Conservation (phyloP, 2,888 invertebrate genomes). For the Cosmorhoe ocellata region DNA sequence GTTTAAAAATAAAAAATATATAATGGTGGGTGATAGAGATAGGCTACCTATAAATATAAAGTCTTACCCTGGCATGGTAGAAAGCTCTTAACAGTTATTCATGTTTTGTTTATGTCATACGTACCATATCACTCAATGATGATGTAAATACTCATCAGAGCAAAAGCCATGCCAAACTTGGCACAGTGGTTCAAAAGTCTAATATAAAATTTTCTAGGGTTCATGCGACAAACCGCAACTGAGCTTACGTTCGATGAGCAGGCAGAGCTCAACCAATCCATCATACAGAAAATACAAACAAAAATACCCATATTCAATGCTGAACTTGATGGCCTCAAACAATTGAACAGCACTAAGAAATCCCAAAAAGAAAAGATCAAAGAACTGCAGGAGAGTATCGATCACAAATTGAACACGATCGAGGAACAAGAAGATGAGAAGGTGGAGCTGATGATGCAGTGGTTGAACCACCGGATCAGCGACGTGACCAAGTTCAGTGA, state of each 20-base stretch:
- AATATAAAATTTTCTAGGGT: constrained; percentile 53
- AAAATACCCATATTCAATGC: constrained; percentile 58
- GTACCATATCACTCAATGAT: no score
- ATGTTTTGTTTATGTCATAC: no score
- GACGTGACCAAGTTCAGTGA: constrained; percentile 60
- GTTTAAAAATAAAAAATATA: no score
- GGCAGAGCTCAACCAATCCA: constrained; percentile 65
- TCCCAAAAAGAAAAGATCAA: constrained; percentile 51
- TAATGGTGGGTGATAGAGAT: no score
- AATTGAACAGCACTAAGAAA: constrained; percentile 38
- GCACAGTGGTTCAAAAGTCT: no score
- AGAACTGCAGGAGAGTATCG: constrained; percentile 59
- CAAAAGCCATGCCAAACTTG: no score
- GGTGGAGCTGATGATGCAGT: constrained; percentile 72
- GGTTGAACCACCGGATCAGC: constrained; percentile 64
- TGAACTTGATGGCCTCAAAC: constrained; percentile 57
- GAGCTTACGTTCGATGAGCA: constrained; percentile 73
- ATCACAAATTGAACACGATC: constrained; percentile 60
- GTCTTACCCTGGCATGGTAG: no score
- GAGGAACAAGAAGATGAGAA: constrained; percentile 68
- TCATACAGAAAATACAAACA: constrained; percentile 61
- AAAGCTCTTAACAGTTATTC: no score
- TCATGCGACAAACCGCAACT: constrained; percentile 59
- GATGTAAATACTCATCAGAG: no score
- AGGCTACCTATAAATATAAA: no score